Percentiles rank a stretch among this genome's conserved stretches.
These are phyloP conservation scores for Dryocosmus kuriphilus DNA, from an alignment of 2,888 invertebrate species.

Conservation along the genomic window DNA sequence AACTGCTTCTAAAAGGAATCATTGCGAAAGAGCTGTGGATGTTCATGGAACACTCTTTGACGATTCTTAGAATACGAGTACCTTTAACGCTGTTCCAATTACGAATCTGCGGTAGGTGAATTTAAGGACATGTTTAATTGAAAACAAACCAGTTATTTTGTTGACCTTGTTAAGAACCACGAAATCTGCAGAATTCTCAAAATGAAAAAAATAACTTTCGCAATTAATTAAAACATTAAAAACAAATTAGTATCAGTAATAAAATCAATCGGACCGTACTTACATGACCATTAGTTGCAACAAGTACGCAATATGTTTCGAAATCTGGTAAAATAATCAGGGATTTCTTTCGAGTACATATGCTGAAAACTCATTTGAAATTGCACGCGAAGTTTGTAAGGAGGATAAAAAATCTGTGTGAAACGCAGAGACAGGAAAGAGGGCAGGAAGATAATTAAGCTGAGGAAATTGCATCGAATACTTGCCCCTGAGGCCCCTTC, in stretches of 20 bases:
- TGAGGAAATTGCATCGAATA: constrained; percentile 64
- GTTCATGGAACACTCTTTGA: constrained; percentile 18
- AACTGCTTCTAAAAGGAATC: constrained; percentile 29
- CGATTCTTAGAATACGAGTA: constrained; percentile 18
- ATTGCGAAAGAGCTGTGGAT: constrained; percentile 26
- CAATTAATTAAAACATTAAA: neutral
- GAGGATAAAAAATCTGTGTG: constrained; percentile 31
- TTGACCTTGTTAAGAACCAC: neutral
- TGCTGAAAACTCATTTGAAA: constrained; percentile 10
- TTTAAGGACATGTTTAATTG: constrained; percentile 10
- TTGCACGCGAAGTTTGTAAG: constrained; percentile 23
- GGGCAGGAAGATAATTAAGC: constrained; percentile 59
- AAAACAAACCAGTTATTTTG: neutral
- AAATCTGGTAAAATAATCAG: constrained; percentile 22
- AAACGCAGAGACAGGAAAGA: constrained; percentile 38
- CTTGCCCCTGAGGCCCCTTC: neutral
- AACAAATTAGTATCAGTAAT: neutral
- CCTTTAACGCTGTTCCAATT: neutral
- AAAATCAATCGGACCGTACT: neutral
- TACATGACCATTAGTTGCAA: constrained; percentile 10
- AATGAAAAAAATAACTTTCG: neutral
- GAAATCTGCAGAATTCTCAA: neutral
- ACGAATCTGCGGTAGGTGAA: neutral
- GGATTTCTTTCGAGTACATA: neutral
- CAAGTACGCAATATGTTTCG: constrained; percentile 13